These are phyloP conservation scores for Gymnopithys bicolor DNA, from an alignment of 2,797 vertebrate species.

Conservation along the genomic window DNA sequence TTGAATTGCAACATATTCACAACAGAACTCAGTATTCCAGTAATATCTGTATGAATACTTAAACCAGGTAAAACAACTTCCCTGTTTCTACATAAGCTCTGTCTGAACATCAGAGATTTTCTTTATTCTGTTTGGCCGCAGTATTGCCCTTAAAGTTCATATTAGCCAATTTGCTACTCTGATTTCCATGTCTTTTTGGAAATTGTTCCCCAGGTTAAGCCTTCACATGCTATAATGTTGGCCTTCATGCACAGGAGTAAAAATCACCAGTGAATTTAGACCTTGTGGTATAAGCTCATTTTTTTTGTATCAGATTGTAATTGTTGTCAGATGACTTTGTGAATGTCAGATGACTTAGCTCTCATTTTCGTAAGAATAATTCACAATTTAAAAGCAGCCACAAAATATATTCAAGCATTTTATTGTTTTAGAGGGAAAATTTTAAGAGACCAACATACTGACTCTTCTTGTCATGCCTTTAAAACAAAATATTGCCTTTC, in stretches of 20 bases:
- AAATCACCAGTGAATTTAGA: neutral
- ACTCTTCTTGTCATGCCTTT: neutral
- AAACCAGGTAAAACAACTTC: slow-evolving; percentile 20
- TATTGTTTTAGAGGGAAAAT: slow-evolving; percentile 21
- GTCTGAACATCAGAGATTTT: slow-evolving; percentile 8
- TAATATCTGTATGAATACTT: neutral
- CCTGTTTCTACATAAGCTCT: neutral
- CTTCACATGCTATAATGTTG: neutral
- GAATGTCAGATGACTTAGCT: neutral
- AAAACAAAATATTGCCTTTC: neutral
- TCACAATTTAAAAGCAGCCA: neutral
- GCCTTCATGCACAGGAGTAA: neutral
- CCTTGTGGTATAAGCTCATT: neutral
- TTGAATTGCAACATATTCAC: neutral
- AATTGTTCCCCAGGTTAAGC: neutral
- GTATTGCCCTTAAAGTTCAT: neutral
- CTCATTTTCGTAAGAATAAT: neutral
- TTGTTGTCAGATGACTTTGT: neutral
- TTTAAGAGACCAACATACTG: neutral
- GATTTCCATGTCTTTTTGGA: neutral
- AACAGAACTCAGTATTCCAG: neutral
- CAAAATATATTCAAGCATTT: neutral
- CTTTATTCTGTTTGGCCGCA: slow-evolving; percentile 1
- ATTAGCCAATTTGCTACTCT: neutral
- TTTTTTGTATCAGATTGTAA: neutral